phyloP scores from a whole-genome alignment of 2,797 vertebrate species.

The Kryptopterus vitreolus region DNA sequence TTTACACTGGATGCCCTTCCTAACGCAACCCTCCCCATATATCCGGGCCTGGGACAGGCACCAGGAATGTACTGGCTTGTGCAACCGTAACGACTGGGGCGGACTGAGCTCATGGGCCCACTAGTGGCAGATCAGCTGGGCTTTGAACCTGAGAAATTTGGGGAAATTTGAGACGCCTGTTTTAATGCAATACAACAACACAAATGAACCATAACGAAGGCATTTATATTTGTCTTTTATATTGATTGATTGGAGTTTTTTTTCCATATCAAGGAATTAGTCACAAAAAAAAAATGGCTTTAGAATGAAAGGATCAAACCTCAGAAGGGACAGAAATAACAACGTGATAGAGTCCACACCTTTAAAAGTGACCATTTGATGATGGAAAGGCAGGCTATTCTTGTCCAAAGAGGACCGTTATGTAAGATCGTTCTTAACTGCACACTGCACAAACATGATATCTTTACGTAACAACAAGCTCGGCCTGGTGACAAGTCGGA shows the following conservation, averaged over 20 bases:
- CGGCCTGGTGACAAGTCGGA: not conserved
- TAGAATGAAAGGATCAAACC: not conserved
- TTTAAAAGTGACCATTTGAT: not conserved
- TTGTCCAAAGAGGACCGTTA: not conserved
- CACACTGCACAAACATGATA: not conserved
- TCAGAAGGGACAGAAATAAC: not conserved
- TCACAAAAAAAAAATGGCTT: not conserved
- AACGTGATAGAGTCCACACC: not conserved
- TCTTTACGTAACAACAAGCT: not conserved
- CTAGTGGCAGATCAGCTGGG: too few species aligned
- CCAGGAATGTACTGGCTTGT: too few species aligned
- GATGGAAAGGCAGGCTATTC: not conserved
- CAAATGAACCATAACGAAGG: not conserved
- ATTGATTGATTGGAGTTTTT: not conserved
- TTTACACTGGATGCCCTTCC: too few species aligned
- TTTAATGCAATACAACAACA: not conserved
- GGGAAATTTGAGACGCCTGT: not conserved
- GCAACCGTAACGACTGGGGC: too few species aligned
- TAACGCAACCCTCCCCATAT: too few species aligned
- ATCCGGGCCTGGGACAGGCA: too few species aligned
- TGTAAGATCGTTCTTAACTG: not conserved
- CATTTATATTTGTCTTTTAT: not conserved
- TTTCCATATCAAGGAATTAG: not conserved
- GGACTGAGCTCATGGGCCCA: too few species aligned
- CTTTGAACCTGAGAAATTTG: too few species aligned